phyloP scores from a whole-genome alignment of 1,140 invertebrate genomes.

The Pogonomyrmex barbatus region DNA sequence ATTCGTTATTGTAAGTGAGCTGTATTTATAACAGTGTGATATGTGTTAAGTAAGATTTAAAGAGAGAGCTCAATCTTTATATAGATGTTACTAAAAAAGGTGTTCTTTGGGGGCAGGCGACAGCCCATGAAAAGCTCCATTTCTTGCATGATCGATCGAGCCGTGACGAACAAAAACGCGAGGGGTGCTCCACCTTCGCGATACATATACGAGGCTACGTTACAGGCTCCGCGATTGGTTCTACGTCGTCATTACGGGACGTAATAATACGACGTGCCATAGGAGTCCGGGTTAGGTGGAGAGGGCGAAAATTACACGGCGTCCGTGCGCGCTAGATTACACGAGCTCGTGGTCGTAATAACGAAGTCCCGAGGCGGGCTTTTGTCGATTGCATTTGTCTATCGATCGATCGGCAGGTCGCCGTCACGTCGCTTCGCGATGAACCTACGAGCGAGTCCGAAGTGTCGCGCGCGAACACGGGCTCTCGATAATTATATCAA shows the following conservation, averaged over 20 bases:
- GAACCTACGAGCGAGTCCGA: conserved; percentile 18
- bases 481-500: conserved; percentile 64
- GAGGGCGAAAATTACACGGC: conserved; percentile 68
- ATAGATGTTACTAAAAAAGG: conserved; percentile 43
- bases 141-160: conserved; percentile 64
- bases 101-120: conserved; percentile 54
- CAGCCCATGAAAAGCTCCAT: conserved; percentile 26
- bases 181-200: conserved; percentile 25
- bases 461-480: conserved; percentile 21
- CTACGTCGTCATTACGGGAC: conserved; percentile 60
- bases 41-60: conserved; percentile 9
- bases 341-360: conserved; percentile 57
- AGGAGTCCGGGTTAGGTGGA: background rate
- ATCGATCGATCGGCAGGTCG: conserved; percentile 43
- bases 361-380: conserved; percentile 54
- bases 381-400: conserved; percentile 63
- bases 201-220: conserved; percentile 40
- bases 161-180: conserved; percentile 30
- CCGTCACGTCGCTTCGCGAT: background rate
- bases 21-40: conserved; percentile 1
- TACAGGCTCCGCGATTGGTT: conserved; percentile 29
- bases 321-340: conserved; percentile 57
- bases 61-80: background rate
- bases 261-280: conserved; percentile 67
- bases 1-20: background rate